These are phyloP conservation scores for Sminthurides aquaticus DNA, from an alignment of 2,888 invertebrate genomes.

Conservation along the genomic window DNA sequence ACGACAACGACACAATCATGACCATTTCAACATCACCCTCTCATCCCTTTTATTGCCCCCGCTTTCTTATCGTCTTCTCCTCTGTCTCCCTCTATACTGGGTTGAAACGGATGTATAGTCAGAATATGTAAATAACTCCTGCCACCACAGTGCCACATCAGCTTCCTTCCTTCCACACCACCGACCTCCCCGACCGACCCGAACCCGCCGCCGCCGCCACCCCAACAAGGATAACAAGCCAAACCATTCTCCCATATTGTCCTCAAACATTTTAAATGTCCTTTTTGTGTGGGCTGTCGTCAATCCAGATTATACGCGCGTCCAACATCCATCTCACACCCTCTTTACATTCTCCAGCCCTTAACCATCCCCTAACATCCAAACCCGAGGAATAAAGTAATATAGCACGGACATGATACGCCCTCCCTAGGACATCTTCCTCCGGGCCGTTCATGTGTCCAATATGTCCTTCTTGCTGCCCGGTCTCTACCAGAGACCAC, in stretches of 20 bases:
- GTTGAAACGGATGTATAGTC: conserved; percentile 10
- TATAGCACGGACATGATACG: no score
- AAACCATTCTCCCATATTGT: conserved; percentile 11
- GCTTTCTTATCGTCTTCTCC: no score
- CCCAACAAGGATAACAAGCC: not conserved
- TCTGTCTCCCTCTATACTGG: no score
- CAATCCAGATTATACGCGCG: conserved; percentile 15
- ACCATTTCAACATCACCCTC: not conserved
- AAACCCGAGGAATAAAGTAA: no score
- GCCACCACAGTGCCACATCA: not conserved
- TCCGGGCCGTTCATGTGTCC: no score
- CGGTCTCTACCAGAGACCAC: no score
- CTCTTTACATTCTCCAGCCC: not conserved
- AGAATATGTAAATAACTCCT: not conserved
- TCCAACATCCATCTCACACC: not conserved
- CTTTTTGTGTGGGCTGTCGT: conserved; percentile 26
- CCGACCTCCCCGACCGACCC: not conserved
- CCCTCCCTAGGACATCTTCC: no score
- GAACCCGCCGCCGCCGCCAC: not conserved
- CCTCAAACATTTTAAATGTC: conserved; percentile 10
- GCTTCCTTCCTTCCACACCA: not conserved
- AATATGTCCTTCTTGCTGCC: no score
- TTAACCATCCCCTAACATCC: no score
- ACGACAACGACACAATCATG: conserved; percentile 7
- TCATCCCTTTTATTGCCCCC: not conserved